Conservation (phyloP, 2,113 vertebrate genomes). For the Chaetorhynchus papuensis region DNA sequence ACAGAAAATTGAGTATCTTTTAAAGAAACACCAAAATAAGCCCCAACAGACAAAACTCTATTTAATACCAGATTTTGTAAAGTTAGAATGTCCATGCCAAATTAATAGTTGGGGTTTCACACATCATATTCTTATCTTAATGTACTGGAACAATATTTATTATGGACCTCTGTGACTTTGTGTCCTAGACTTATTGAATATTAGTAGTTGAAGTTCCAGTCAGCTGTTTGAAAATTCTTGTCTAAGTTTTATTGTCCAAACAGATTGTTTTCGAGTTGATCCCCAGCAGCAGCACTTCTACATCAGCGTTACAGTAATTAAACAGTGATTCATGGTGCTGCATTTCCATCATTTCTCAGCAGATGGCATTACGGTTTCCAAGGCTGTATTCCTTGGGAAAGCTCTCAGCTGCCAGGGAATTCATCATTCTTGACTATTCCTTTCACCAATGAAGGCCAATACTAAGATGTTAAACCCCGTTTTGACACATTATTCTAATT, state of each 20-base stretch:
- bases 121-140: not conserved
- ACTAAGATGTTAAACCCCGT: not conserved
- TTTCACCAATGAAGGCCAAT: not conserved
- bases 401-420: not conserved
- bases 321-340: not conserved
- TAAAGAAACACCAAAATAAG: not conserved
- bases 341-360: constrained; percentile 25
- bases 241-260: not conserved
- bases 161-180: not conserved
- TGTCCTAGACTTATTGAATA: not conserved
- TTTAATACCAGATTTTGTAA: not conserved
- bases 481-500: not conserved
- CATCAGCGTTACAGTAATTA: not conserved
- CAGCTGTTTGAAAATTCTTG: not conserved
- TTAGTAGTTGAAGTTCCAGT: not conserved
- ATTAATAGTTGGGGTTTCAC: not conserved
- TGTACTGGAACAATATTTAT: not conserved
- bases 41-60: not conserved
- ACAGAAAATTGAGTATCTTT: not conserved
- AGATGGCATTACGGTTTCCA: constrained; percentile 38
- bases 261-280: not conserved
- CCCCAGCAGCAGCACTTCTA: not conserved
- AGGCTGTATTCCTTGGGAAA: not conserved
- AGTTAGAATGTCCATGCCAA: not conserved
- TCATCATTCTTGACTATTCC: not conserved